A percentile compares a stretch with the other conserved stretches of the same genome.
These are phyloP conservation scores for Gouania willdenowi DNA, from an alignment of 2,797 vertebrate species.

Conservation along the genomic window DNA sequence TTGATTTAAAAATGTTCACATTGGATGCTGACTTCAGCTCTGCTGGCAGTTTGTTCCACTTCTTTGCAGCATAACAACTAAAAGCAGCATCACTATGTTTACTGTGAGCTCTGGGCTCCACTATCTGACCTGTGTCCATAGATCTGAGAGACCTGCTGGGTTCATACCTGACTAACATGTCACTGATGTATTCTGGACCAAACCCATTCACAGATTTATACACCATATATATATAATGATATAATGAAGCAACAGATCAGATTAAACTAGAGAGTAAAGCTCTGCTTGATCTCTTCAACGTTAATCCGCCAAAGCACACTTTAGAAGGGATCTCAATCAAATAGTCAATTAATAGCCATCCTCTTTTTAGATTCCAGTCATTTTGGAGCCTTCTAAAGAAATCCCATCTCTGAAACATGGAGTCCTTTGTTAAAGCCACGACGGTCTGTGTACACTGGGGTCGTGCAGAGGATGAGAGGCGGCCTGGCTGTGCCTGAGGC, in stretches of 20 bases:
- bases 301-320: conserved; percentile 27
- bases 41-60: too few relatives aligned
- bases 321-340: conserved; percentile 9
- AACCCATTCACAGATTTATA: too few relatives aligned
- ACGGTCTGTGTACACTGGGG: conserved; percentile 10
- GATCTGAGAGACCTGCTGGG: too few relatives aligned
- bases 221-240: too few relatives aligned
- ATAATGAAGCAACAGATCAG: conserved; percentile 36
- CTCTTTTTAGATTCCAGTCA: neutral
- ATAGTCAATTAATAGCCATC: conserved; percentile 1
- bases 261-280: conserved; percentile 39
- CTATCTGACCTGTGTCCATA: too few relatives aligned
- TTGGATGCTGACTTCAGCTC: too few relatives aligned
- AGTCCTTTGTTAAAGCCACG: neutral
- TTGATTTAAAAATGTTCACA: too few relatives aligned
- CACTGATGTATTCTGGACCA: too few relatives aligned
- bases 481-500: conserved; percentile 22
- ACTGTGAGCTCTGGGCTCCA: too few relatives aligned
- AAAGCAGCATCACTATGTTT: too few relatives aligned
- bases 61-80: too few relatives aligned
- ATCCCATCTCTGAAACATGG: conserved; percentile 2
- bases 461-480: conserved; percentile 32
- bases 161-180: too few relatives aligned
- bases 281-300: conserved; percentile 17
- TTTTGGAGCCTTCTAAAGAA: conserved; percentile 1